phyloP scores from a whole-genome alignment of 2,797 vertebrate species.

The Xenopus petersii region DNA sequence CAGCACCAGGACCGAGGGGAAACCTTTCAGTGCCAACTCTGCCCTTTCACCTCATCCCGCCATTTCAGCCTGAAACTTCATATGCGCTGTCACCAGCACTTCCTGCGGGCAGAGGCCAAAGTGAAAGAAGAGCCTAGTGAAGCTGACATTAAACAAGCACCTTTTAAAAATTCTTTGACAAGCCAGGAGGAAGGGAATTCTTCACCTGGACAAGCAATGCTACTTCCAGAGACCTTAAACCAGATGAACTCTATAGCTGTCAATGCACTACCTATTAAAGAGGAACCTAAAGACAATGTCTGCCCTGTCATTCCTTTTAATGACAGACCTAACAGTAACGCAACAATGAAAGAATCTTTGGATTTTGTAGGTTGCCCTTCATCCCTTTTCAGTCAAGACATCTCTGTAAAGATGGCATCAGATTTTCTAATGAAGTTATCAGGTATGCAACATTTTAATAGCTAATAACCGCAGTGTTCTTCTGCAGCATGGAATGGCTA shows the following conservation, averaged over 20 bases:
- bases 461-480: neutral
- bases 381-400: conserved; percentile 93
- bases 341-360: conserved; percentile 74
- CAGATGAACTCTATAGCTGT: conserved; percentile 66
- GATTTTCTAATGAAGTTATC: conserved; percentile 99
- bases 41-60: conserved; percentile 97
- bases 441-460: conserved; percentile 67
- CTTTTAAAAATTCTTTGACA: conserved; percentile 74
- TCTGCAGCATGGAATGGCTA: neutral
- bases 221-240: conserved; percentile 73
- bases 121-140: conserved; percentile 96
- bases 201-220: conserved; percentile 67
- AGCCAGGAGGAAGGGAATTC: conserved; percentile 73
- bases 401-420: conserved; percentile 95
- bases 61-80: conserved; percentile 99
- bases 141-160: conserved; percentile 83
- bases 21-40: conserved; percentile 97
- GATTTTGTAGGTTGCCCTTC: conserved; percentile 73
- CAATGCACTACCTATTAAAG: conserved; percentile 83
- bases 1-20: conserved; percentile 98
- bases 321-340: conserved; percentile 77
- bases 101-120: conserved; percentile 91
- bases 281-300: conserved; percentile 90
- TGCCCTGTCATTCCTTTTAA: conserved; percentile 79
- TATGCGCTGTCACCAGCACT: conserved; percentile 99